phyloP scores from a whole-genome alignment of 2,797 vertebrate genomes.

The Enteromius afrohamiltoni region DNA sequence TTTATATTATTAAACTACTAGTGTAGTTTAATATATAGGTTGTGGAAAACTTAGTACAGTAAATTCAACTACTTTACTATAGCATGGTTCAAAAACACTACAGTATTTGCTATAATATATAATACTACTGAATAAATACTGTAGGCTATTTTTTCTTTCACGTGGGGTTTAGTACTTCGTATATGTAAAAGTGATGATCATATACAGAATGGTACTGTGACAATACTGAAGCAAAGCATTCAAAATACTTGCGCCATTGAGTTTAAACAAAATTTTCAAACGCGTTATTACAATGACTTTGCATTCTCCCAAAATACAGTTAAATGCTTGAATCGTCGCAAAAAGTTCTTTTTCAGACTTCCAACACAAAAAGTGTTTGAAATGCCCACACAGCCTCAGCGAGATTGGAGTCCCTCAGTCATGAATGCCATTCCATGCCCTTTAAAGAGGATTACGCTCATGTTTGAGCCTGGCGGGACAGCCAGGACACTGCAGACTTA shows the following conservation, averaged over 20 bases:
- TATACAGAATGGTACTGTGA: neutral
- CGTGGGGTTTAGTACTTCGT: neutral
- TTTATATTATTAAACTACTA: too few species aligned
- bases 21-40: too few species aligned
- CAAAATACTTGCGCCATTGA: too few species aligned
- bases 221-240: neutral
- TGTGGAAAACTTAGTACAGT: too few species aligned
- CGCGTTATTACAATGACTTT: too few species aligned
- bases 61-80: too few species aligned
- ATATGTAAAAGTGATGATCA: neutral
- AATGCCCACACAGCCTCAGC: neutral
- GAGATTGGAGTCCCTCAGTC: neutral
- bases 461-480: slow-evolving; percentile 18
- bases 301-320: neutral
- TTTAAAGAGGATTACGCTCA: slow-evolving; percentile 38
- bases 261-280: too few species aligned
- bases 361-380: neutral
- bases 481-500: slow-evolving; percentile 22
- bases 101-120: too few species aligned
- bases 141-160: too few species aligned
- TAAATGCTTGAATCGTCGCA: neutral
- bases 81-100: too few species aligned
- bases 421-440: neutral
- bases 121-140: too few species aligned
- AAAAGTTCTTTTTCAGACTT: neutral